phyloP scores from a whole-genome alignment of 64 coral and sea anemone species.

The Trachythela sp. region DNA sequence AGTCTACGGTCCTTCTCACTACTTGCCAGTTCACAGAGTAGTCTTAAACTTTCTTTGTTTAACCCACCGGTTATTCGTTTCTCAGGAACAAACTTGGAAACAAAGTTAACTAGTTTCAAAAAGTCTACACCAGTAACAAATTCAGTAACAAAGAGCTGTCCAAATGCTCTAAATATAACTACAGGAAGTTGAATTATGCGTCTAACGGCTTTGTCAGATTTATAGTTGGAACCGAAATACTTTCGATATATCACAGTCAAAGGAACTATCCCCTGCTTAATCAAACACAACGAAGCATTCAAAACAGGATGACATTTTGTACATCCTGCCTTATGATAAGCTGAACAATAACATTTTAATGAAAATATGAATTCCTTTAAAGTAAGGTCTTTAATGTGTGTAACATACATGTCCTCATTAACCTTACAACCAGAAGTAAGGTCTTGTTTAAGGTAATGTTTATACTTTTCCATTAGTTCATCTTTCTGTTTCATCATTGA shows the following conservation, averaged over 20 bases:
- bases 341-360: constrained; percentile 34
- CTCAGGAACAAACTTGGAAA: constrained; percentile 38
- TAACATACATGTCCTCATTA: constrained; percentile 1
- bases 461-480: constrained; percentile 27
- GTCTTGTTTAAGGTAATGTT: constrained; percentile 30
- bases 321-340: neutral
- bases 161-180: constrained; percentile 19
- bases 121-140: constrained; percentile 38
- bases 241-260: constrained; percentile 16
- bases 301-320: constrained; percentile 7
- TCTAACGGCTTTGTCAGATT: constrained; percentile 31
- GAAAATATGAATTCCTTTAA: constrained; percentile 28
- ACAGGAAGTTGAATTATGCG: constrained; percentile 37
- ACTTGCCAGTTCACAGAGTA: constrained; percentile 33
- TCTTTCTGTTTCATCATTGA: neutral
- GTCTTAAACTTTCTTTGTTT: constrained; percentile 45
- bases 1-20: constrained; percentile 31
- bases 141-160: constrained; percentile 51
- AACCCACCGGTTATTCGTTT: neutral
- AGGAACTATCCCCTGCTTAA: constrained; percentile 15
- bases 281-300: neutral
- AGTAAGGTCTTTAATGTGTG: constrained; percentile 15
- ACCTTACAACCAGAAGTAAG: constrained; percentile 29
- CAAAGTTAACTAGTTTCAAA: neutral
- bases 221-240: neutral